phyloP scores from a whole-genome alignment of 2,888 invertebrate genomes.

The Caenorhabditis becei region DNA sequence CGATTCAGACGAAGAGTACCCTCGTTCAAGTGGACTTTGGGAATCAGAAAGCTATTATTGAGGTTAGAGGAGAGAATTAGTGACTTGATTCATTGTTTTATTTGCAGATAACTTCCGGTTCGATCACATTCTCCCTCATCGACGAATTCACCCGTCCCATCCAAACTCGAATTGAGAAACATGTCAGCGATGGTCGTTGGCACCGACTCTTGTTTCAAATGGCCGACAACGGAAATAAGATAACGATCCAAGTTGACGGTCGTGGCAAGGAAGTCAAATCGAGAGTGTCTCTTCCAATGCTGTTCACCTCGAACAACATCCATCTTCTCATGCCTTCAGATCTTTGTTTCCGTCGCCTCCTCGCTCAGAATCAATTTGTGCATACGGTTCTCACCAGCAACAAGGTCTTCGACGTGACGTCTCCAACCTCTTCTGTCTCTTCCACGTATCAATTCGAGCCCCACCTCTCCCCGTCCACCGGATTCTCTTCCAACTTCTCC shows the following conservation, averaged over 20 bases:
- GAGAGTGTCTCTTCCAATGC: constrained; percentile 34
- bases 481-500: constrained; percentile 13
- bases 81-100: no score
- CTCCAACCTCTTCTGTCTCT: background rate
- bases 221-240: constrained; percentile 34
- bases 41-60: no score
- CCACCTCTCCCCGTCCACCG: background rate
- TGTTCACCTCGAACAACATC: constrained; percentile 24
- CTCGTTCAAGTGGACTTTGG: no score
- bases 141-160: constrained; percentile 42
- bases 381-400: constrained; percentile 9
- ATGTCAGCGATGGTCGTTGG: constrained; percentile 52
- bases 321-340: constrained; percentile 6
- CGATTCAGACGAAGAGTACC: no score
- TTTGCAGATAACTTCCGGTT: constrained; percentile 36
- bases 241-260: constrained; percentile 64
- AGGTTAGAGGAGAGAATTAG: no score
- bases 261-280: constrained; percentile 65
- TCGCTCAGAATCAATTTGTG: constrained; percentile 41
- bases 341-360: constrained; percentile 44
- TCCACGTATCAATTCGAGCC: constrained; percentile 10
- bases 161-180: constrained; percentile 27
- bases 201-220: constrained; percentile 52
- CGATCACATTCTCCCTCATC: constrained; percentile 30
- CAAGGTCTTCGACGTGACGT: constrained; percentile 19